Evolutionary conservation across 2,113 vertebrate genomes (phyloP).

Genomic region (Campylomormyrus numenius): DNA sequence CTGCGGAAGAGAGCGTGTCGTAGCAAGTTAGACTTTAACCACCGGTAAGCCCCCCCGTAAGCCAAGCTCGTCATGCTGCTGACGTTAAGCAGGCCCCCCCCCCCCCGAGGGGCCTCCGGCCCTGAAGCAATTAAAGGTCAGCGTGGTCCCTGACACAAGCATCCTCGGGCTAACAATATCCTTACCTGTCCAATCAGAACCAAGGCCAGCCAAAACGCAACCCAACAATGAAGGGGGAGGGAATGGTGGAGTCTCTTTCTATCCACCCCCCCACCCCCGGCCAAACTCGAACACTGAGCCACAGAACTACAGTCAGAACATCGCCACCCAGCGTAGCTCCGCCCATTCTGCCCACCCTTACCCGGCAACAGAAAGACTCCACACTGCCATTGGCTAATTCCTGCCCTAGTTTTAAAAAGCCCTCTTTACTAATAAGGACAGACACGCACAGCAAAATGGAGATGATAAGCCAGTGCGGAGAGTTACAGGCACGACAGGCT

Average conservation of each 20-base stretch:
- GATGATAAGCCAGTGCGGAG: slow-evolving; percentile 53
- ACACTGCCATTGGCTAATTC: background rate
- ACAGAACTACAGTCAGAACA: background rate
- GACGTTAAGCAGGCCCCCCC: background rate
- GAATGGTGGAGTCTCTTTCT: background rate
- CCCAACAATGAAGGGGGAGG: background rate
- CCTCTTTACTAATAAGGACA: slow-evolving; percentile 27
- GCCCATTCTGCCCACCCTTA: background rate
- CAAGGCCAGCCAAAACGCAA: background rate
- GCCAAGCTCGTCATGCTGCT: slow-evolving; percentile 53
- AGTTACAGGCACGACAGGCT: slow-evolving; percentile 50
- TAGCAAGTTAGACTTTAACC: slow-evolving; percentile 44
- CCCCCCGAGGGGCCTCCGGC: background rate
- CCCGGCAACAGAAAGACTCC: background rate
- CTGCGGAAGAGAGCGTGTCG: slow-evolving; percentile 17
- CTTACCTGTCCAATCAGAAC: background rate
- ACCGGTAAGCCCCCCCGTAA: slow-evolving; percentile 31
- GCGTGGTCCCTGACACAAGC: background rate
- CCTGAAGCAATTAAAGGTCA: background rate
- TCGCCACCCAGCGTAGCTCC: background rate
- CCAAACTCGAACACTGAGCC: background rate
- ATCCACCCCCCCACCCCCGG: background rate
- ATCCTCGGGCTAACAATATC: background rate
- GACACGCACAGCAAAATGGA: slow-evolving; percentile 49
- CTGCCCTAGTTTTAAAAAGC: background rate